Base-by-base conservation (phyloP, 2,113 vertebrate genomes). In the Seriola quinqueradiata region DNA sequence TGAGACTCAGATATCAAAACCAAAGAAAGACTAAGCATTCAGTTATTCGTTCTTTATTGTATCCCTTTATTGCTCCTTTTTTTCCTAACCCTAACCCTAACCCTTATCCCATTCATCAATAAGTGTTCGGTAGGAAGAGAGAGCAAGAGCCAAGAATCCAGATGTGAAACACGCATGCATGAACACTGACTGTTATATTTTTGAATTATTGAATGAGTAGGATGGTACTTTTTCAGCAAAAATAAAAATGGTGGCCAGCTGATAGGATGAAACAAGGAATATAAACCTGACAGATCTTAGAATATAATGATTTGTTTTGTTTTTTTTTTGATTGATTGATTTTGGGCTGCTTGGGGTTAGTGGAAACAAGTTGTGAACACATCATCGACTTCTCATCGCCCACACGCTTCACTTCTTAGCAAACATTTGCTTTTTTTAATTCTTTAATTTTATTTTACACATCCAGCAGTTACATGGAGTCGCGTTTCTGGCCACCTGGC, bases 31-130 rank as follows among this genome's bases (percentile, higher is more conserved):
- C 14, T 10, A 70, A 23, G 38, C 28, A 40, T 70, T 28, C n/a
- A 28, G 25, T 70, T 72, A 67, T 74, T 77, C 50, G 71, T 82
- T 73, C 67, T 74, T 75, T 32, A 64, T 25, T 10, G 21, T 57
- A 59, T 84, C 63, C 58, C 23, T 82, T 64, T 83, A 79, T 67
- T 67, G 59, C 38, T 25, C 42, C 5, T 32, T 63, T 70, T 36
- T 11, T 8, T 8, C 40, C 8, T 42, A 42, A 42, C 40, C 40
- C 2, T 36, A 36, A 36, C 34, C 6, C 4, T 42, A 42, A 42
- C 52, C 46, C 23, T 13, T 40, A 70, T 75, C 48, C 75, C 25
- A 72, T 82, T 48, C 60, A 73, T 80, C 32, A 61, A 36, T 61
- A n/a, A 23, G 1, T 25, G 13, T 64, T 68, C 12, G 74, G 54